Conservation (phyloP, 1,140 invertebrate species). For the Nixonia krombeini region DNA sequence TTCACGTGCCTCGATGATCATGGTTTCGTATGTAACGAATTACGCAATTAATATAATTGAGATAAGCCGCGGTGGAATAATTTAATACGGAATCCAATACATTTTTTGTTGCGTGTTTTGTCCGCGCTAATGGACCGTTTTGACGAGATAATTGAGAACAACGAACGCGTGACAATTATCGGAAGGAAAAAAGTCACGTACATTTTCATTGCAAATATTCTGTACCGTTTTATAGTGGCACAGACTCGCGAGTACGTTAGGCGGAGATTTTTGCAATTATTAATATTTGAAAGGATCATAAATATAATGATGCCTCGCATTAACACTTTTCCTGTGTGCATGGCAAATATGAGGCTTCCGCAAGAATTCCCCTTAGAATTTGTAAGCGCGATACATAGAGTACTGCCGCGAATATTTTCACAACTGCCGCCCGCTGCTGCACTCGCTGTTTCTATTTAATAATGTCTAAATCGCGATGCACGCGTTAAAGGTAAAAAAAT, state of each 20-base stretch:
- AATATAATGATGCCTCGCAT: conserved; percentile 52
- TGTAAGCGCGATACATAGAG: conserved; percentile 29
- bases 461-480: conserved; percentile 57
- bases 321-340: conserved; percentile 37
- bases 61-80: too few relatives aligned
- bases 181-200: too few relatives aligned
- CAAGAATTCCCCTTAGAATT: conserved; percentile 53
- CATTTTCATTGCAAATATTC: too few relatives aligned
- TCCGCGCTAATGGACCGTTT: too few relatives aligned
- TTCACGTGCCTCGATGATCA: conserved; percentile 1
- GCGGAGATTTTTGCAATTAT: conserved; percentile 41
- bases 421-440: conserved; percentile 32
- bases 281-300: conserved; percentile 45
- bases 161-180: too few relatives aligned
- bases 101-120: too few relatives aligned
- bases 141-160: too few relatives aligned
- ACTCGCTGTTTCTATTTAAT: conserved; percentile 58
- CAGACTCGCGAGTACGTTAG: conserved; percentile 21
- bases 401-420: conserved; percentile 44
- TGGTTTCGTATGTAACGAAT: conserved; percentile 1
- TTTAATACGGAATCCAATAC: too few relatives aligned
- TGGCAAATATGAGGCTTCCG: conserved; percentile 25
- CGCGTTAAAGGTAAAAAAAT: conserved; percentile 23
- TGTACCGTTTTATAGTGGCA: too few relatives aligned
- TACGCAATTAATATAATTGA: conserved; percentile 1